Evolutionary conservation across 2,113 vertebrate species (phyloP), one percentile per base, ranked within the genome.

Genomic region (Poicephalus meyeri): DNA sequence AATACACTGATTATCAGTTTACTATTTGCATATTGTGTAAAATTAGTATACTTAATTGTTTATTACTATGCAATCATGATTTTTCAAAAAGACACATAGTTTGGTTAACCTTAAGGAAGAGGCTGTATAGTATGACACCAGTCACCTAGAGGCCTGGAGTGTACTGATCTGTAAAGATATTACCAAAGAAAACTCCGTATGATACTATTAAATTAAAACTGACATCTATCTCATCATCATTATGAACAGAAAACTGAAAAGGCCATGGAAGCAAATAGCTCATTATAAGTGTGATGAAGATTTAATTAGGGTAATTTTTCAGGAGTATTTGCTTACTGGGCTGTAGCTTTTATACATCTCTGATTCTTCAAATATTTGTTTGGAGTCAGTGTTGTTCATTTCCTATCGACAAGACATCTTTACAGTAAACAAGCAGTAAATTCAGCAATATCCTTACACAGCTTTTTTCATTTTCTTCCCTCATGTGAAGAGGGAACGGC

Each of bases 161-260:
- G 60, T 93, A 82, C 72, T 91, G 70, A 91, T 97, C 53, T 96
- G 85, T 80, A 89, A 97, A 93, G 70, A 78, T 74, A 95, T 73
- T 77, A 73, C 26, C 41, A 66, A 82, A 86, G 80, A 90, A 92
- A 94, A 97, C 98, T 97, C 96, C 91, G 92, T 97, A 96, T 46
- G 42, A 61, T 96, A 97, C 91, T 97, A 97, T 80, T 89, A 97
- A 97, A 97, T 97, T 98, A 97, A 97, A 97, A 89, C 72, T 1
- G 42, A 44, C 60, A 89, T 86, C 81, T 80, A 87, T 61, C 86
- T 84, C 68, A 80, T 88, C 70, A 83, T 66, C 94, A 85, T 77
- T 80, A 82, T 46, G 65, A 86, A 94, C 89, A 41, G 90, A 96
- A 96, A 95, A 81, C n/a, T 63, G 92, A 96, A 96, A 88, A 94